Percentiles rank a stretch among this genome's conserved stretches.
These are phyloP conservation scores for Palloptera scutellata DNA, from an alignment of 2,888 invertebrate genomes.

Conservation along the genomic window DNA sequence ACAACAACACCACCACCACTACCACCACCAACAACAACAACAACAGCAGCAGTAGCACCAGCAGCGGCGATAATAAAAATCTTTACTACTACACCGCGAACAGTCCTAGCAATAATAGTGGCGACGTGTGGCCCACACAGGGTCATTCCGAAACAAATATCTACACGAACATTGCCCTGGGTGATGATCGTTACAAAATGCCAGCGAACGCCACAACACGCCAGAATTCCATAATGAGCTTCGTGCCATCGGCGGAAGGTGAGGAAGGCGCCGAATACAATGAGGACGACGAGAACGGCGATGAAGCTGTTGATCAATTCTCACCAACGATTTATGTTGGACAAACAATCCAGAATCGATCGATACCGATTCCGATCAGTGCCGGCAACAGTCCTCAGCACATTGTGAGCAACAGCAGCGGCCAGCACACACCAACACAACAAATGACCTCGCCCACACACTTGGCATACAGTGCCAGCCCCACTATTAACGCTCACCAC, in stretches of 20 bases:
- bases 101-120: slow-evolving; percentile 17
- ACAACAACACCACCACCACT: not conserved
- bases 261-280: not conserved
- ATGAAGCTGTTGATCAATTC: slow-evolving; percentile 54
- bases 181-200: slow-evolving; percentile 46
- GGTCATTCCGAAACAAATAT: slow-evolving; percentile 46
- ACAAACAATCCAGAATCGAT: slow-evolving; percentile 42
- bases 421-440: slow-evolving; percentile 30
- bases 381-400: slow-evolving; percentile 57
- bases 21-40: no score
- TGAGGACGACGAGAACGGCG: slow-evolving; percentile 31
- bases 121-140: slow-evolving; percentile 21
- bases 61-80: not conserved
- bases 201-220: slow-evolving; percentile 23
- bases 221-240: slow-evolving; percentile 30
- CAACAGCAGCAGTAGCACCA: not conserved
- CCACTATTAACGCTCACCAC: slow-evolving; percentile 46
- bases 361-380: slow-evolving; percentile 57
- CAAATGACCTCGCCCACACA: slow-evolving; percentile 38
- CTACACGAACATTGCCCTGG: slow-evolving; percentile 50
- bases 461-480: slow-evolving; percentile 56
- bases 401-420: slow-evolving; percentile 14
- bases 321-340: slow-evolving; percentile 53
- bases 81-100: no score
- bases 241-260: not conserved